Evolutionary conservation across 2,888 invertebrate species (phyloP), one percentile per base, ranked within the genome.

Genomic region (Troides helena): DNA sequence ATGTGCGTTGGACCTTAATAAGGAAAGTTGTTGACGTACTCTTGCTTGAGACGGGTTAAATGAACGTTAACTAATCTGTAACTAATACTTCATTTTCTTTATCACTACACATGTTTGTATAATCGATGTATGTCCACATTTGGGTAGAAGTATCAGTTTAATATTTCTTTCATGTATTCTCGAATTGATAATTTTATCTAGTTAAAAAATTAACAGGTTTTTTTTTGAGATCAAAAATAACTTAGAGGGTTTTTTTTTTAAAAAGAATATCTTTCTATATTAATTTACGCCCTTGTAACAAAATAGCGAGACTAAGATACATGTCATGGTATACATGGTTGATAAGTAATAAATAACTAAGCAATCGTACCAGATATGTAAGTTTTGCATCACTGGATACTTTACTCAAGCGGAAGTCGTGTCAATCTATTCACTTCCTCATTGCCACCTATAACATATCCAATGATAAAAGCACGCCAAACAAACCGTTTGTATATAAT

Each of bases 311-410:
- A 23, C 21, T 50, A 62, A 62, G 46, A 63, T 30, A 30, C 57
- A 57, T 21, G 57, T 21, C 57, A 57, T 56, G 39, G 36, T 39
- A 64, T 21, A 57, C 21, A 18, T 10, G 39, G 58, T 25, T 21
- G 62, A 39, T 57, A 62, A 25, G 43, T 68, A 63, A 68, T 68
- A 68, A 68, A 50, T 58, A 63, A 67, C 14, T 21, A 30, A 36
- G 18, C 25, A 23, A 43, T 5, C 62, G 65, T 61, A 70, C 73
- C 71, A 62, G 71, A 63, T 71, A 61, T 72, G 73, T 72, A 75
- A 75, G 76, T 79, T 81, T 78, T 80, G 77, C 78, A 80, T 80
- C 77, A 78, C 72, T 72, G 73, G 78, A 75, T 80, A 79, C 30
- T 30, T 4, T 5, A 77, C 76, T 78, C 75, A 80, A 83, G 71